Percentiles rank a stretch among this genome's conserved stretches.
Evolutionary conservation across 2,113 vertebrate species (phyloP).

Genomic region (Varanus komodoensis): DNA sequence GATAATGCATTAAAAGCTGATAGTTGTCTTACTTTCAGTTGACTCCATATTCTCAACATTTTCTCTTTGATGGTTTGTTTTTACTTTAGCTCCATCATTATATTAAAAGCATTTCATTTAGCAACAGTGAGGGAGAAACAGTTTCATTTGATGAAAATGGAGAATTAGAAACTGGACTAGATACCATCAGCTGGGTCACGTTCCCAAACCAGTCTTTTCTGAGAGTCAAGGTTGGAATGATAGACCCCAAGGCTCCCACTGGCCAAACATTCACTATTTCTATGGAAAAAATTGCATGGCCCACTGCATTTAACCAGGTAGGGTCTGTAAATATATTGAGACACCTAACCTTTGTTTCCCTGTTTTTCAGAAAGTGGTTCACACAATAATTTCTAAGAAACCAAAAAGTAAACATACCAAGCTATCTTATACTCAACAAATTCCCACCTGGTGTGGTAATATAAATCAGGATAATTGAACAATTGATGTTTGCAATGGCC

Average conservation of each 20-base stretch:
- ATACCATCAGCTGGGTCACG: slow-evolving; percentile 13
- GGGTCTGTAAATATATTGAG: not conserved
- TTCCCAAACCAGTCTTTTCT: slow-evolving; percentile 10
- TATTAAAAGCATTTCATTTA: slow-evolving; percentile 4
- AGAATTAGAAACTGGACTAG: not conserved
- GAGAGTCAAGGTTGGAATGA: not conserved
- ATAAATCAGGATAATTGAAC: no score
- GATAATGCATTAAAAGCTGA: no score
- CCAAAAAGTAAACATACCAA: no score
- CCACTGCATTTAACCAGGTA: not conserved
- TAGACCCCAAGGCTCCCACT: not conserved
- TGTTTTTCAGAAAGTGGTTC: not conserved
- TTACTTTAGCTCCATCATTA: not conserved
- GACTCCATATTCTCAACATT: no score
- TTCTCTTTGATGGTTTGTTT: no score
- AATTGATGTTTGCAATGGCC: no score
- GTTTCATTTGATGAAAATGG: slow-evolving; percentile 6
- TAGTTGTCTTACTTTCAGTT: no score
- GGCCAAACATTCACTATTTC: not conserved
- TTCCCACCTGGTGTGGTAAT: no score
- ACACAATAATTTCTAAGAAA: not conserved
- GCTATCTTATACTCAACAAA: no score
- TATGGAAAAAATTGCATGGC: not conserved
- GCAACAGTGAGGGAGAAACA: not conserved
- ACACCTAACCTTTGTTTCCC: not conserved